Evolutionary conservation across 2,113 vertebrate species (phyloP).

Genomic region (Mionectes macconnelli): DNA sequence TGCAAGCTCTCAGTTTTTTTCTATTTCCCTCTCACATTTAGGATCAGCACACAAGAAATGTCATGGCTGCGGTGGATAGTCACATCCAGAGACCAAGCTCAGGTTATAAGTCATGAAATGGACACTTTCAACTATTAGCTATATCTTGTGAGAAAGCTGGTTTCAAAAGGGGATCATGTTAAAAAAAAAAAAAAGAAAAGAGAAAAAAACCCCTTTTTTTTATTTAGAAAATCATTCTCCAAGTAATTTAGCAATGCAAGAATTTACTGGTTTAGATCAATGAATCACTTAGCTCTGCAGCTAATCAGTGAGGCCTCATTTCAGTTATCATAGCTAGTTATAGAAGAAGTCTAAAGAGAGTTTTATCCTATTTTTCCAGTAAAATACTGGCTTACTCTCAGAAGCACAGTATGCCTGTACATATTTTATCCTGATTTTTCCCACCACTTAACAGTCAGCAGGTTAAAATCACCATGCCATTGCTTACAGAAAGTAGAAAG

Average conservation of each 20-base stretch:
- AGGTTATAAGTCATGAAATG: not conserved
- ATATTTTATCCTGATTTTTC: not conserved
- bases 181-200: not conserved
- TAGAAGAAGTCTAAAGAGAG: not conserved
- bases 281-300: not conserved
- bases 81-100: not conserved
- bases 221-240: not conserved
- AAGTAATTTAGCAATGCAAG: not conserved
- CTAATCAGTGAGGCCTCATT: not conserved
- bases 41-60: not conserved
- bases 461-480: not conserved
- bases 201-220: not conserved
- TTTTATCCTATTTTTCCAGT: not conserved
- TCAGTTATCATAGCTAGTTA: not conserved
- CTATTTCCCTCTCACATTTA: not conserved
- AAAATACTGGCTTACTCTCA: not conserved
- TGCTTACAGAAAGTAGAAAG: not conserved
- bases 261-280: not conserved
- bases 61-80: not conserved
- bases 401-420: not conserved
- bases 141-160: not conserved
- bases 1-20: not conserved
- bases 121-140: not conserved
- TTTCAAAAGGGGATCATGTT: not conserved
- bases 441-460: not conserved